Evolutionary conservation across 1,140 invertebrate genomes (phyloP).

Genomic region (Cylas formicarius): DNA sequence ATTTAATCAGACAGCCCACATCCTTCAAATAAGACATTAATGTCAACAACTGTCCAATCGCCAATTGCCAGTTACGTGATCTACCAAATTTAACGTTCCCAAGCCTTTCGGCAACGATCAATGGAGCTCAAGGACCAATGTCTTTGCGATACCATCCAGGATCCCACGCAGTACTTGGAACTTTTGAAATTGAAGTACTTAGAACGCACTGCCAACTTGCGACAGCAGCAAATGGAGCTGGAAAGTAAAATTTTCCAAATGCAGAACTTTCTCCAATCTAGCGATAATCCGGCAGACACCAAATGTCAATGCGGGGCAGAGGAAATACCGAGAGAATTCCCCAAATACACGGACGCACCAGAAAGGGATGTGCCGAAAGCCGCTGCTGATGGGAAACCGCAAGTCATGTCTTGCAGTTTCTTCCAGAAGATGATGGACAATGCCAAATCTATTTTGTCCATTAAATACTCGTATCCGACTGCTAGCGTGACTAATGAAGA

Average conservation of each 20-base stretch:
- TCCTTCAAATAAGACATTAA: too few relatives aligned
- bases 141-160: constrained; percentile 10
- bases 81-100: too few relatives aligned
- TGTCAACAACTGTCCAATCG: too few relatives aligned
- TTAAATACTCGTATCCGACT: constrained; percentile 20
- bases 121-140: constrained; percentile 10
- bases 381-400: constrained; percentile 2
- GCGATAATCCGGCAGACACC: not conserved
- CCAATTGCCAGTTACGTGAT: too few relatives aligned
- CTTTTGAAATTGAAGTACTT: constrained; percentile 13
- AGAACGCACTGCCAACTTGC: constrained; percentile 13
- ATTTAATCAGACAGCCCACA: too few relatives aligned
- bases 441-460: constrained; percentile 21
- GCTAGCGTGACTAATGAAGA: too few relatives aligned
- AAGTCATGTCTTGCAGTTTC: constrained; percentile 16
- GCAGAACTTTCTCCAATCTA: constrained; percentile 12
- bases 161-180: constrained; percentile 18
- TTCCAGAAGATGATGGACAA: constrained; percentile 27
- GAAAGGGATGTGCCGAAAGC: constrained; percentile 12
- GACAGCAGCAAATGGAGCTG: constrained; percentile 11
- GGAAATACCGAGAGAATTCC: constrained; percentile 18
- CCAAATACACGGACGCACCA: constrained; percentile 5
- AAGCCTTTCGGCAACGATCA: too few relatives aligned
- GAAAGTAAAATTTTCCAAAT: constrained; percentile 16
- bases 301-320: not conserved